Percentiles rank a stretch among this genome's conserved stretches.
Conservation (phyloP, 1,140 invertebrate genomes). For the Drosophila guanche region DNA sequence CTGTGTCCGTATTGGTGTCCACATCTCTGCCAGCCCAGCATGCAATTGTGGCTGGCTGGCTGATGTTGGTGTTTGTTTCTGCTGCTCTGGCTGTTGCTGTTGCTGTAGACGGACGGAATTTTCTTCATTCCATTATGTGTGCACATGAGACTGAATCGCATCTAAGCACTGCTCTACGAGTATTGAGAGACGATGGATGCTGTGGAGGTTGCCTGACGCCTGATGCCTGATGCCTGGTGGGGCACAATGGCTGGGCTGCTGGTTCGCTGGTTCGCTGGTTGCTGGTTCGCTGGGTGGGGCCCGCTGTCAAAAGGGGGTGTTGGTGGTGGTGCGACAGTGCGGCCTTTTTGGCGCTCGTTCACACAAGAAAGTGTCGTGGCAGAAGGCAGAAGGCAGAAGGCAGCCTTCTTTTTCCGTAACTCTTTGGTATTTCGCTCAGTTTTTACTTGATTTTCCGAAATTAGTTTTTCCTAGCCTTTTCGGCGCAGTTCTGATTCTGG, state of each 20-base stretch:
- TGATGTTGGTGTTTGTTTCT: constrained; percentile 18
- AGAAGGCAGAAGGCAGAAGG: background rate
- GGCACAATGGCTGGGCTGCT: constrained; percentile 37
- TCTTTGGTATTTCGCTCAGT: constrained; percentile 79
- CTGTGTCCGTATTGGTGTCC: constrained; percentile 23
- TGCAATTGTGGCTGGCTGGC: constrained; percentile 62
- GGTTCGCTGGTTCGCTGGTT: constrained; percentile 14
- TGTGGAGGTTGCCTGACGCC: constrained; percentile 44
- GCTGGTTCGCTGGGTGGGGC: constrained; percentile 6
- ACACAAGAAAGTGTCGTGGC: constrained; percentile 65
- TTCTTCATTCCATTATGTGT: constrained; percentile 83
- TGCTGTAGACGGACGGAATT: constrained; percentile 76
- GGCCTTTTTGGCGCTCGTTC: constrained; percentile 81
- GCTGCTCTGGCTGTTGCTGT: constrained; percentile 32
- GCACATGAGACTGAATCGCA: constrained; percentile 68
- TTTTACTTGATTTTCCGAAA: constrained; percentile 82
- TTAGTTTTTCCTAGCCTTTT: constrained; percentile 68
- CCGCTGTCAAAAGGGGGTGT: background rate
- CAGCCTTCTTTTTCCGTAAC: constrained; percentile 75
- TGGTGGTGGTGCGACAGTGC: constrained; percentile 34
- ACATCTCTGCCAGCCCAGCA: constrained; percentile 70
- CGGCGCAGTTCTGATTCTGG: constrained; percentile 2
- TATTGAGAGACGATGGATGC: constrained; percentile 72
- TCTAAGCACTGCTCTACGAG: constrained; percentile 74
- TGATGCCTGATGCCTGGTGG: constrained; percentile 34